These are phyloP conservation scores for Phylloscopus whistleri DNA, from an alignment of 2,113 vertebrate genomes.

Conservation along the genomic window DNA sequence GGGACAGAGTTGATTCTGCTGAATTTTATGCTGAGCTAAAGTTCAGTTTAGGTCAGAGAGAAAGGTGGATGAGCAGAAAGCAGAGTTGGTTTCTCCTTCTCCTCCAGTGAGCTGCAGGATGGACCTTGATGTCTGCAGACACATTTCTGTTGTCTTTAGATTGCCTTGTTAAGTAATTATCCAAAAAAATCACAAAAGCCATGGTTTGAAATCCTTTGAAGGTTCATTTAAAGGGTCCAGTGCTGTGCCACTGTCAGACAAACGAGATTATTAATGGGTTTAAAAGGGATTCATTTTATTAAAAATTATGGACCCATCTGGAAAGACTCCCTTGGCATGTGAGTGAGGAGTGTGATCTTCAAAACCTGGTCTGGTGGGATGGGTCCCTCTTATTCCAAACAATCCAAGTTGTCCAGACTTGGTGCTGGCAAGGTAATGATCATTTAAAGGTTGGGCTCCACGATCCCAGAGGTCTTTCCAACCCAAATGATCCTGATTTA, in stretches of 20 bases:
- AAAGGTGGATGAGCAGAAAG: neutral
- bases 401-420: neutral
- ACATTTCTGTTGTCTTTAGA: neutral
- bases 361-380: neutral
- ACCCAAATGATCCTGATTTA: neutral
- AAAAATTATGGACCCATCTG: neutral
- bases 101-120: neutral
- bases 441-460: neutral
- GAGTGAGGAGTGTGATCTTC: neutral
- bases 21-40: neutral
- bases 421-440: neutral
- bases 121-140: neutral
- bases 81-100: neutral
- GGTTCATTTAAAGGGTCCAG: neutral
- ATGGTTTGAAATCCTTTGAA: neutral
- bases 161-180: neutral
- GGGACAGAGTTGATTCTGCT: neutral
- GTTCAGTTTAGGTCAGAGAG: neutral
- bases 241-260: neutral
- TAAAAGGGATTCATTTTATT: neutral
- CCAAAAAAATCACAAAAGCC: neutral
- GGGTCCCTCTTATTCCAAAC: neutral
- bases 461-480: neutral
- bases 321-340: neutral
- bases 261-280: neutral